phyloP scores from a whole-genome alignment of 2,113 vertebrate species.

The Oreochromis niloticus region DNA sequence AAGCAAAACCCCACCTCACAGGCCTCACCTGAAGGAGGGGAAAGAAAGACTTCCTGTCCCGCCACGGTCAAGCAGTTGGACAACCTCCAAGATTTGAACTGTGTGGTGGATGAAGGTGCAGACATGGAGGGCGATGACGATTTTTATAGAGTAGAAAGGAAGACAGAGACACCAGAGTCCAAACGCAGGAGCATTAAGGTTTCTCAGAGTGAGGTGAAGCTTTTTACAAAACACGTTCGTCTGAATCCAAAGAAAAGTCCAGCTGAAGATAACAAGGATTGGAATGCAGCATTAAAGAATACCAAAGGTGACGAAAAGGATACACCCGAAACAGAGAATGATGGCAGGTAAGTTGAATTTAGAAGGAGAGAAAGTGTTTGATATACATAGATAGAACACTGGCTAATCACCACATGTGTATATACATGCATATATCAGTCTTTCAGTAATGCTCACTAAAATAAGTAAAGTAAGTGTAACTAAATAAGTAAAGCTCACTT shows the following conservation, averaged over 20 bases:
- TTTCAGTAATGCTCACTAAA: not conserved
- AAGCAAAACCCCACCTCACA: not conserved
- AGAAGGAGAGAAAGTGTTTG: not conserved
- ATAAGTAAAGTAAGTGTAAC: not conserved
- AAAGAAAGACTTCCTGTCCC: not conserved
- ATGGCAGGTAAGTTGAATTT: slow-evolving; percentile 37
- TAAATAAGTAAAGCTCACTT: not conserved
- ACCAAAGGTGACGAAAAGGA: slow-evolving; percentile 9
- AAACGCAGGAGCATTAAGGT: slow-evolving; percentile 70
- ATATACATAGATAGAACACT: not conserved
- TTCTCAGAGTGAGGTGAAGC: slow-evolving; percentile 62
- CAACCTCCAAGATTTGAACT: not conserved
- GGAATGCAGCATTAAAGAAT: not conserved
- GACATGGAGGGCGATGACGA: slow-evolving; percentile 46
- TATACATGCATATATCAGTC: not conserved
- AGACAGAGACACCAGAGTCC: slow-evolving; percentile 65
- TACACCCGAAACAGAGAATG: not conserved
- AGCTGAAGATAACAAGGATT: not conserved
- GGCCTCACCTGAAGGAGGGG: slow-evolving; percentile 34
- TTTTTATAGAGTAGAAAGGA: slow-evolving; percentile 52
- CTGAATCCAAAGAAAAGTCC: slow-evolving; percentile 8
- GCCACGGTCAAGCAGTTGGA: not conserved
- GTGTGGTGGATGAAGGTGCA: not conserved
- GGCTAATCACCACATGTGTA: not conserved
- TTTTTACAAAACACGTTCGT: slow-evolving; percentile 55